Evolutionary conservation across 2,113 vertebrate species (phyloP), one percentile per base, ranked within the genome.

Genomic region (Eptesicus fuscus): DNA sequence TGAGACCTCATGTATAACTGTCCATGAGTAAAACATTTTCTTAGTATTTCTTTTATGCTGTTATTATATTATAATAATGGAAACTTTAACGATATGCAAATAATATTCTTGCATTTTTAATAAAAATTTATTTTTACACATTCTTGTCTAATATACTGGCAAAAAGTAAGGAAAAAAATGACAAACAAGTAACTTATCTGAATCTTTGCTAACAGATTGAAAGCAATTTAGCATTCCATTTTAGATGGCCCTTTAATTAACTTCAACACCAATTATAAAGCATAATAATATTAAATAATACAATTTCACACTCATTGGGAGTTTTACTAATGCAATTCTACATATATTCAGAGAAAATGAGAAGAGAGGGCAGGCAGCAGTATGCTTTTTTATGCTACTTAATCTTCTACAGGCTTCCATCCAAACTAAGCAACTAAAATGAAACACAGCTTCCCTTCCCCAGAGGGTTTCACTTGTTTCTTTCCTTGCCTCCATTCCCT

Each of bases 381-480:
- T 85, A 77, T 97, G 79, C 35, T 47, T 90, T 95, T 93, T 84
- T 65, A 91, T 94, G 97, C 88, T 98, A 97, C 95, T 97, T 96
- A 96, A 94, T 97, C 97, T 97, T 93, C 83, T 78, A 59, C 51
- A 98, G 97, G 98, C 97, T 97, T 97, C 95, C 83, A 78, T 97
- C 98, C 98, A 98, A 98, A 87, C 95, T 94, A 98, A 98, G 96
- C 95, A 98, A 95, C 96, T 90, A 91, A 97, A 98, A 97, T 97
- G 97, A 97, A 98, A 95, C 96, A 96, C 95, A 97, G 96, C 96
- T 98, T 97, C 97, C 97, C 93, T 97, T 96, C 96, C 95, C 78
- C 77, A 82, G 93, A 97, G 76, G 91, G 96, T 96, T 98, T 97
- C 96, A 77, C 85, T 96, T 40, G 86, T 30, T 85, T 88, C 51